phyloP scores from a whole-genome alignment of 2,797 vertebrate species.

The Manis pentadactyla region DNA sequence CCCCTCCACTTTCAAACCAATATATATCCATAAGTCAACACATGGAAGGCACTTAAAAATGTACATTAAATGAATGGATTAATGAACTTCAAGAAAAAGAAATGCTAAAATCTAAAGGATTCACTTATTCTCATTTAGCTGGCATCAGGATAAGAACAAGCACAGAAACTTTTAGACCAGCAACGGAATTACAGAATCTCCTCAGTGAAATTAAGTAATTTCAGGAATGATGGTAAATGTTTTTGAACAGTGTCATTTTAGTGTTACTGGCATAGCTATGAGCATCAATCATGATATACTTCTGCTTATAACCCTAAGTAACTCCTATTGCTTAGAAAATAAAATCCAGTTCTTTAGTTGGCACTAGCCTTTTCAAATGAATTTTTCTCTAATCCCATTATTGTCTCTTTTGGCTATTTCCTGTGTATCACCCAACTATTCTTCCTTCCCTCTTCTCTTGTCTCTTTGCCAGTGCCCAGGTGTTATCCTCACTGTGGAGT shows the following conservation, averaged over 20 bases:
- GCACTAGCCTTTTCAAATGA: slow-evolving; percentile 19
- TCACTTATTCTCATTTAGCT: slow-evolving; percentile 40
- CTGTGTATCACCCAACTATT: background rate
- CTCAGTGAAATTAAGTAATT: slow-evolving; percentile 59
- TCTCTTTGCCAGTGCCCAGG: background rate
- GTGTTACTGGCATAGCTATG: background rate
- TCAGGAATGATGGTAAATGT: slow-evolving; percentile 34
- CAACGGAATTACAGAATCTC: slow-evolving; percentile 16
- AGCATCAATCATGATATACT: background rate
- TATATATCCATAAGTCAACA: background rate
- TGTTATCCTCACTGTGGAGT: background rate
- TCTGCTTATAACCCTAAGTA: slow-evolving; percentile 6
- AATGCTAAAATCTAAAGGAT: background rate
- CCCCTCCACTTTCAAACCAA: background rate
- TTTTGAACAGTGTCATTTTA: slow-evolving; percentile 59
- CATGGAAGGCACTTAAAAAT: background rate
- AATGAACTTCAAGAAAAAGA: background rate
- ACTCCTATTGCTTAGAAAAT: slow-evolving; percentile 43
- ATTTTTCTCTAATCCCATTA: background rate
- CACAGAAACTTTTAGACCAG: background rate
- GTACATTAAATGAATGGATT: background rate
- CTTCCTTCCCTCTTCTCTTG: background rate
- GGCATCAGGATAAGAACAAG: background rate
- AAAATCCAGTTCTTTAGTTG: slow-evolving; percentile 33
- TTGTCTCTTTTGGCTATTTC: background rate